phyloP scores from a whole-genome alignment of 2,797 vertebrate species.

The Megalops cyprinoides region DNA sequence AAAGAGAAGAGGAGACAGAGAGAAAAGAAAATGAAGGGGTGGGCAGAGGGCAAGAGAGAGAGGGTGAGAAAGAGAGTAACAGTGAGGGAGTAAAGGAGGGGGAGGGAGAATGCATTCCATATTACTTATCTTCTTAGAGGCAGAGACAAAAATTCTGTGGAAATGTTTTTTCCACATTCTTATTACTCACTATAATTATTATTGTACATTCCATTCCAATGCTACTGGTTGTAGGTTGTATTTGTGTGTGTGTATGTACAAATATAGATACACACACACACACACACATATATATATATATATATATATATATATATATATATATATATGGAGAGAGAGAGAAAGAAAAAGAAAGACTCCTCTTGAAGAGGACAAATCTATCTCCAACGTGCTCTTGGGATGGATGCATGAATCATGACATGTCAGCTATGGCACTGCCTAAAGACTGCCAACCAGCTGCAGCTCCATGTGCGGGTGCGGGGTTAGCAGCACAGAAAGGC shows the following conservation, averaged over 20 bases:
- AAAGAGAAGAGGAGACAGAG: constrained; percentile 34
- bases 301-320: constrained; percentile 23
- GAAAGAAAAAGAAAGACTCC: constrained; percentile 39
- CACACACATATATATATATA: background rate
- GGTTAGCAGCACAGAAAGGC: background rate
- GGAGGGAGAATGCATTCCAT: background rate
- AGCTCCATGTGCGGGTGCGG: background rate
- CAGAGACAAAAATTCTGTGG: background rate
- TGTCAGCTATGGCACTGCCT: constrained; percentile 51
- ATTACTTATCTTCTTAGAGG: too few relatives aligned
- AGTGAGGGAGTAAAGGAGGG: background rate
- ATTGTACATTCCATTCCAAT: too few relatives aligned
- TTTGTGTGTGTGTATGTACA: too few relatives aligned
- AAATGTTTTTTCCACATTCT: background rate
- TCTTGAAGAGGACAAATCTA: constrained; percentile 46
- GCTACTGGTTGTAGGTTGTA: background rate
- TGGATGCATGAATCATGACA: constrained; percentile 68
- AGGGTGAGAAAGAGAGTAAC: constrained; percentile 45
- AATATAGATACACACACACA: too few relatives aligned
- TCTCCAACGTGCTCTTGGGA: constrained; percentile 53
- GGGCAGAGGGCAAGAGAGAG: constrained; percentile 31
- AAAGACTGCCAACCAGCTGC: constrained; percentile 52
- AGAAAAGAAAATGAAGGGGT: constrained; percentile 19
- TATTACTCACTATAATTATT: too few relatives aligned
- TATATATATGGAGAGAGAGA: constrained; percentile 24